These are phyloP conservation scores for Zaprionus camerounensis DNA, from an alignment of 1,140 invertebrate genomes.

Conservation along the genomic window DNA sequence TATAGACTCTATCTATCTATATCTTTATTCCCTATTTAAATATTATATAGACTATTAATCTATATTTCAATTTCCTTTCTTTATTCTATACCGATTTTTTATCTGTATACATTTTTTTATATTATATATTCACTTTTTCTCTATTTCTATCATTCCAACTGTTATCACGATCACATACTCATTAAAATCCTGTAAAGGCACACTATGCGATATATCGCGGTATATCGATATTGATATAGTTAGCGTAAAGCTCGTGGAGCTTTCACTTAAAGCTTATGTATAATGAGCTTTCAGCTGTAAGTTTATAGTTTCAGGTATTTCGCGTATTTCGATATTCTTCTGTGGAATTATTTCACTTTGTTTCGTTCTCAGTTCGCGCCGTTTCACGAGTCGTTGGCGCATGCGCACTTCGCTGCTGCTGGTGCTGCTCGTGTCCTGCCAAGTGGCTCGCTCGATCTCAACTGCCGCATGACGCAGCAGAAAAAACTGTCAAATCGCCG, in stretches of 20 bases:
- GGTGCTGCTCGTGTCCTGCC: constrained; percentile 76
- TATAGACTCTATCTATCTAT: no score
- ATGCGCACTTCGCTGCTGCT: constrained; percentile 65
- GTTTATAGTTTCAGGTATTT: not conserved
- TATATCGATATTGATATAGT: not conserved
- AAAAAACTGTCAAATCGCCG: constrained; percentile 72
- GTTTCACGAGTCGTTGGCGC: constrained; percentile 52
- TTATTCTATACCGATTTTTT: no score
- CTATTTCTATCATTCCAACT: not conserved
- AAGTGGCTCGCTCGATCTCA: constrained; percentile 80
- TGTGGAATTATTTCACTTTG: not conserved
- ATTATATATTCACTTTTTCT: no score
- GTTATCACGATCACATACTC: constrained; percentile 22
- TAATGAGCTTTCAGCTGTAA: not conserved
- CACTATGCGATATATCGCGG: not conserved
- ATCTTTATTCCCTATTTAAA: no score
- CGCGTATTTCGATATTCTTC: constrained; percentile 2
- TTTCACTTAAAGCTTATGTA: not conserved
- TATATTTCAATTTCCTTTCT: no score
- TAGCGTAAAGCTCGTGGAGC: constrained; percentile 6
- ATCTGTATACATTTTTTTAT: no score
- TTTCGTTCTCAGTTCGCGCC: constrained; percentile 10
- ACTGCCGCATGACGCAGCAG: constrained; percentile 82
- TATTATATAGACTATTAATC: no score
- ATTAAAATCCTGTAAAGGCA: constrained; percentile 15